Conservation (phyloP, 2,888 invertebrate species). For the Aplocera efformata region DNA sequence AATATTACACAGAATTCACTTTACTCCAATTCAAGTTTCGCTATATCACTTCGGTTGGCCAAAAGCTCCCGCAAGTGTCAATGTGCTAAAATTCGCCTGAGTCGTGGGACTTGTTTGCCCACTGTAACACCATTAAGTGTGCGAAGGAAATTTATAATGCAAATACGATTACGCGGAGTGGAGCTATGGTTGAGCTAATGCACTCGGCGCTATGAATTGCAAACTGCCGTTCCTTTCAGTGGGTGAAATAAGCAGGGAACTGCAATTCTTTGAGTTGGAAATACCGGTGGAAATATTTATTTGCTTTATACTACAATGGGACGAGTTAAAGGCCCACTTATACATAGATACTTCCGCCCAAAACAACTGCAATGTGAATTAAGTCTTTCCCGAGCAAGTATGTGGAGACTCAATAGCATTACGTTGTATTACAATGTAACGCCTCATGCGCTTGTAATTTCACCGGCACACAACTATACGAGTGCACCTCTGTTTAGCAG, state of each 20-base stretch:
- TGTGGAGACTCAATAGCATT: too few relatives aligned
- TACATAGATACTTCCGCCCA: too few relatives aligned
- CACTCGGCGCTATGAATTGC: slow-evolving; percentile 71
- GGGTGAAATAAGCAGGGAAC: slow-evolving; percentile 45
- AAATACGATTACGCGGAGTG: slow-evolving; percentile 73
- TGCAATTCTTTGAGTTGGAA: slow-evolving; percentile 9
- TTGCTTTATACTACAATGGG: too few relatives aligned
- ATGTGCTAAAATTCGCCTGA: slow-evolving; percentile 29
- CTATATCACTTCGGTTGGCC: background rate
- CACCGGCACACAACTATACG: too few relatives aligned
- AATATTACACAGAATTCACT: too few relatives aligned
- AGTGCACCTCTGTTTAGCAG: too few relatives aligned
- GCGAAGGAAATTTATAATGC: slow-evolving; percentile 76
- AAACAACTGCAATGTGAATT: too few relatives aligned
- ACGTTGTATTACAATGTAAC: too few relatives aligned
- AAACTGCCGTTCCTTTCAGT: slow-evolving; percentile 61
- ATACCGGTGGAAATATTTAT: background rate
- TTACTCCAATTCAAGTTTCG: too few relatives aligned
- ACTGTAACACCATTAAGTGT: slow-evolving; percentile 66
- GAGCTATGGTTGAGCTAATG: slow-evolving; percentile 63
- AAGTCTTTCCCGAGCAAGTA: too few relatives aligned
- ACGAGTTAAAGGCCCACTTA: too few relatives aligned
- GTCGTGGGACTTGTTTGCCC: slow-evolving; percentile 49
- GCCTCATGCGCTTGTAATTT: too few relatives aligned
- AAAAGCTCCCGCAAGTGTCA: slow-evolving; percentile 17